Base-by-base conservation (phyloP, 2,888 invertebrate genomes). In the Fabriciana adippe region DNA sequence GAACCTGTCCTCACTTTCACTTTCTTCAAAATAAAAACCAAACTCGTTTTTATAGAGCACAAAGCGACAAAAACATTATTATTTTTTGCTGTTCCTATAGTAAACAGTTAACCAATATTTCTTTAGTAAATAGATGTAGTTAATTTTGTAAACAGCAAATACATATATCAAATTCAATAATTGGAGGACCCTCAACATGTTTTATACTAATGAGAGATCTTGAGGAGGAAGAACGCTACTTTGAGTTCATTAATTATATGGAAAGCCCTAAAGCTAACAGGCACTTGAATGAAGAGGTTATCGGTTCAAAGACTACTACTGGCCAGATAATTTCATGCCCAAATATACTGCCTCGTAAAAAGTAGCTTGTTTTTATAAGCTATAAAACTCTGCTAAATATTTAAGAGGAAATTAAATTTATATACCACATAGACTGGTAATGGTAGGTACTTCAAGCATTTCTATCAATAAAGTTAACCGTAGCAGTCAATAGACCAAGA, bases 301-400 rank as follows among this genome's bases (percentile, higher is more conserved):
- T 79, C 76, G 78, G 80, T 80, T 77, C 72, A 75, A 76, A 69
- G 62, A 69, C 74, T 79, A 69, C 74, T 79, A 76, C 75, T 69
- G 74, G 64, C 64, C 74, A 76, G 80, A 82, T 81, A 84, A 81
- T 76, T 76, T 73, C 70, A 71, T 72, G 71, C 74, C 75, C 66
- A 81, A 84, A 84, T 81, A 81, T 80, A 82, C 76, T 72, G 75
- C 78, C 75, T 82, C 84, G 79, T 87, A 84, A 87, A 87, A 71
- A 72, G 72, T 73, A 72, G 66, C 77, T 76, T 81, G 77, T 78
- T 86, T 82, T 83, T 81, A 84, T 82, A 78, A 72, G 73, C 80
- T 79, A 81, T 85, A 85, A 87, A 86, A 80, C 73, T 75, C 73
- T 78, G 77, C 79, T 79, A 79, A 79, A 84, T 84, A 71, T 75